Evolutionary conservation across 2,113 vertebrate genomes (phyloP), one percentile per base, ranked within the genome.

Genomic region (Serinus canaria): DNA sequence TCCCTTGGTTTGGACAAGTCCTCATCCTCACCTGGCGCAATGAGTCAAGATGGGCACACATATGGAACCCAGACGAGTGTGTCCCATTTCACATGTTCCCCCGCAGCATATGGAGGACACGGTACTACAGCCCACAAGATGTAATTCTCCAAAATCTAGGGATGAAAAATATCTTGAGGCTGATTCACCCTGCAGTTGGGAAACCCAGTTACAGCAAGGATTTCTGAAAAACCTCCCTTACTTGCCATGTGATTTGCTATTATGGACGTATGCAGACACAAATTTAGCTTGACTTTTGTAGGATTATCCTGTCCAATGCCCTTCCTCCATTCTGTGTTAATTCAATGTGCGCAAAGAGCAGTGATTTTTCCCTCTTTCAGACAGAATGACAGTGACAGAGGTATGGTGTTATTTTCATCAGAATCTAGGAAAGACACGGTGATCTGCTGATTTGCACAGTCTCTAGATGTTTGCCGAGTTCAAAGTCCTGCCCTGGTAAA

Each of bases 11-110:
- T 58, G 41, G 69, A 23, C 10, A 78, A 84, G 28, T 46, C 21
- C 12, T 95, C 60, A n/a, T 64, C n/a, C 30, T 75, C 12, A 6
- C 3, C 8, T 9, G 13, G 25, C 5, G 4, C 18, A 66, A 3
- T 39, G 28, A 58, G 37, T 72, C 20, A 41, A 63, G 41, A 35
- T n/a, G 28, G 22, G 16, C 31, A 56, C 23, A 19, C 13, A 24
- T 20, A 41, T 12, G 35, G 30, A 77, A 59, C 20, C 6, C 14
- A 60, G 37, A 66, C 0, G 0, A 86, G 53, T 12, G 18, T 2
- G 5, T 59, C 43, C 50, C 15, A 30, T 60, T 87, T 82, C 86
- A 67, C 13, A 43, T 52, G 47, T 28, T 83, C 43, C 56, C 23
- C n/a, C 84, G 66, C 63, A 84, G 50, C 60, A 47, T 44, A 70